Evolutionary conservation across 2,888 invertebrate genomes (phyloP), one percentile per base, ranked within the genome.

Genomic region (Hecatera dysodea): DNA sequence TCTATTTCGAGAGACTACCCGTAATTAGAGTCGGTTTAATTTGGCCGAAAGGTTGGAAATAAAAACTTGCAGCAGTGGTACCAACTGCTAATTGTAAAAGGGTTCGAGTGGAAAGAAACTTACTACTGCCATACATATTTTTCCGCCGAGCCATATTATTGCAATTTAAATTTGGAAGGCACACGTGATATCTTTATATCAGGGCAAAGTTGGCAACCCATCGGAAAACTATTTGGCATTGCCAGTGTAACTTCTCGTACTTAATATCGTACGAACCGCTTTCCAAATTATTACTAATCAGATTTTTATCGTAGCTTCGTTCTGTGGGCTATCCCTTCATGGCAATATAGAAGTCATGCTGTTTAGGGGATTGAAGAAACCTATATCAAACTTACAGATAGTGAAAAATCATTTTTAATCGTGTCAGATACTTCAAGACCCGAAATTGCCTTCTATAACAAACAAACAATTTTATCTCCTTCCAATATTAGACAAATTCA

Each of bases 21-120:
- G n/a, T 56, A 69, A 69, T 56, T 70, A 48, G 11, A 48, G 39
- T 8, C 22, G 29, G 56, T 48, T 48, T 69, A 56, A 48, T 69
- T 48, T 24, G 8, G 4, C 24, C n/a, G n/a, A 56, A 69, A 69
- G 17, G 48, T n/a, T 70, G 19, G 22, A 48, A 48, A 42, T 42
- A 56, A 39, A 44, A 48, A 15, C 15, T 39, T 46, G 22, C 0
- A 17, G 24, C 1, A 15, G 29, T 12, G 15, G 22, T 69, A 12
- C 15, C 9, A 12, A 5, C 8, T 6, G 24, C 36, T 55, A 15
- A 27, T 48, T 29, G 9, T 55, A 7, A 36, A 69, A 39, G 5
- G 22, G 17, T 0, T 46, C 2, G 19, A 27, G 22, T 22, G 1
- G 7, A 6, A 39, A 67, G 27, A 0, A 29, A 29, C 19, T 33